A percentile compares a stretch with the other conserved stretches of the same genome.
Evolutionary conservation across 1,140 invertebrate species (phyloP).

Genomic region (Ceratina japonica): DNA sequence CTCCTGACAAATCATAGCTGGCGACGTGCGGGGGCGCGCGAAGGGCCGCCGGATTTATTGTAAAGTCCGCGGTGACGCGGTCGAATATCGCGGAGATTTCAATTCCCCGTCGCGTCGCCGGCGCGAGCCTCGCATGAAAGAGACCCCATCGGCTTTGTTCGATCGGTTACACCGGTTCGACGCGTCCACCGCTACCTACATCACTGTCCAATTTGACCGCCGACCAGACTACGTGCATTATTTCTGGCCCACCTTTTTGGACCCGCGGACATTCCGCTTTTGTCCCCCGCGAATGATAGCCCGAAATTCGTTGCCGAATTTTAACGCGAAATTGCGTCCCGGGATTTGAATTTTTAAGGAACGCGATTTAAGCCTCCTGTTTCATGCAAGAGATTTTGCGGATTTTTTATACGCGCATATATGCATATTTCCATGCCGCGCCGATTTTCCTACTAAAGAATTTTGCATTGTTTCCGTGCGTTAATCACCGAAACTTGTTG

Average conservation of each 20-base stretch:
- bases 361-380: neutral
- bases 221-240: slow-evolving; percentile 17
- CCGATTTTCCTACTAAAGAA: neutral
- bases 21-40: neutral
- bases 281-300: neutral
- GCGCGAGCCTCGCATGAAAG: neutral
- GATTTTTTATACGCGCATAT: too few relatives aligned
- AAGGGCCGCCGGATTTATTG: slow-evolving; percentile 1
- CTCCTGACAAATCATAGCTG: slow-evolving; percentile 26
- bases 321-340: too few relatives aligned
- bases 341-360: slow-evolving; percentile 1
- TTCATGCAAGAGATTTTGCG: neutral
- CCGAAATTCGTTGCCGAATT: neutral
- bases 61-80: slow-evolving; percentile 15
- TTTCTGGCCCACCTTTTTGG: neutral
- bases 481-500: too few relatives aligned
- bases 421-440: too few relatives aligned
- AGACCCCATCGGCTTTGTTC: slow-evolving; percentile 18
- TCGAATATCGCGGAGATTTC: slow-evolving; percentile 28
- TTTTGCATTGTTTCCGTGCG: neutral
- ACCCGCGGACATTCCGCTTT: neutral
- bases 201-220: slow-evolving; percentile 22
- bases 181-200: neutral
- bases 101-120: slow-evolving; percentile 2
- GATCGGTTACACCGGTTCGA: slow-evolving; percentile 17